phyloP scores from a whole-genome alignment of 1,140 invertebrate species.

The Carposina sasakii region DNA sequence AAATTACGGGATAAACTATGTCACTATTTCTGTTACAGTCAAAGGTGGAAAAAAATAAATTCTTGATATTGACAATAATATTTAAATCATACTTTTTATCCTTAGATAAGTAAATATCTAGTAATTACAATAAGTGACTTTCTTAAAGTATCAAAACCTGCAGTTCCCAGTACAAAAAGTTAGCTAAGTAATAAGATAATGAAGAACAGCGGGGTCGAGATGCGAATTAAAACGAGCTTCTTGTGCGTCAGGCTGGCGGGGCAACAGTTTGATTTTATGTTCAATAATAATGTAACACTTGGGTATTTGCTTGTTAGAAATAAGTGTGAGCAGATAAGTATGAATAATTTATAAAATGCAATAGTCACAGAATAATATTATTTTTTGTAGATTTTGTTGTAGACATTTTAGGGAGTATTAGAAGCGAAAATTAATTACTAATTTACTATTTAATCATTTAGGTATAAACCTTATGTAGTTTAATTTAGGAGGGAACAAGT shows the following conservation, averaged over 20 bases:
- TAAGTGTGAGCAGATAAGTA: no score
- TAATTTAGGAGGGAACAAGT: no score
- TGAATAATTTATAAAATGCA: no score
- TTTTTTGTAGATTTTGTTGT: no score
- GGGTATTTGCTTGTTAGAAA: no score
- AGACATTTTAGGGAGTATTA: no score
- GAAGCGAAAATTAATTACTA: no score
- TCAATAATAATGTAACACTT: no score
- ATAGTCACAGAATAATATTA: no score
- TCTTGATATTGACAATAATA: not conserved
- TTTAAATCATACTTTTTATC: not conserved
- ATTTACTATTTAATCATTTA: no score
- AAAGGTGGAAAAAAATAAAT: not conserved
- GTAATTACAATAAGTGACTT: not conserved
- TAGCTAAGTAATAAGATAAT: constrained; percentile 71
- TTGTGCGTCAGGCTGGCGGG: constrained; percentile 26
- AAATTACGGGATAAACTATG: no score
- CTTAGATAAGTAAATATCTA: not conserved
- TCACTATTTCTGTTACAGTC: not conserved
- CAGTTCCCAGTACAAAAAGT: constrained; percentile 44
- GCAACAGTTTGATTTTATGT: not conserved
- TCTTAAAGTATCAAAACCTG: constrained; percentile 37
- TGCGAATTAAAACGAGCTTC: constrained; percentile 66
- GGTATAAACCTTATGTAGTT: no score
- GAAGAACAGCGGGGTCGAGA: constrained; percentile 66